A percentile compares a stretch with the other conserved stretches of the same genome.
phyloP scores from a whole-genome alignment of 2,888 invertebrate genomes.

The Theretra japonica region DNA sequence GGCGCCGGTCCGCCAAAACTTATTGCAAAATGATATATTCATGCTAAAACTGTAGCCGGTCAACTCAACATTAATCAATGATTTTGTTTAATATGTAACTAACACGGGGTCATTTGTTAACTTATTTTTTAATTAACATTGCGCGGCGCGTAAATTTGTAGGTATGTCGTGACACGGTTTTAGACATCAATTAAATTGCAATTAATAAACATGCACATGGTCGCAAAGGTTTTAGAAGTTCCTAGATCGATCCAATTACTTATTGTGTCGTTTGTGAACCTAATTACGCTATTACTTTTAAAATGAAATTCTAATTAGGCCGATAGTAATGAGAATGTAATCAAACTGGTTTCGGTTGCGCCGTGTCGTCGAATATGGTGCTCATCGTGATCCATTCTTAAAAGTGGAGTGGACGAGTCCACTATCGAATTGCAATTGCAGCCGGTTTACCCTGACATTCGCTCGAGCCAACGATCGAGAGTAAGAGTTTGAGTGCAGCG shows the following conservation, averaged over 20 bases:
- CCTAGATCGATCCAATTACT: slow-evolving; percentile 10
- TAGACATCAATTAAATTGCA: slow-evolving; percentile 15
- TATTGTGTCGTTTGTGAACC: background rate
- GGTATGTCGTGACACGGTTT: slow-evolving; percentile 19
- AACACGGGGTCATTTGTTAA: slow-evolving; percentile 20
- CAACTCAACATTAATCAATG: slow-evolving; percentile 15
- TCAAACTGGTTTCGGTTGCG: background rate
- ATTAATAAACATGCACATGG: slow-evolving; percentile 12
- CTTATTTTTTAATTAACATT: slow-evolving; percentile 14
- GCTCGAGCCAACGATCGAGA: slow-evolving; percentile 54
- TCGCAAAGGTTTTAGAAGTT: slow-evolving; percentile 1
- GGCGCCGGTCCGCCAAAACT: slow-evolving; percentile 21
- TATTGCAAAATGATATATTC: slow-evolving; percentile 15
- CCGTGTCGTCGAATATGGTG: background rate
- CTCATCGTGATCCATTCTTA: slow-evolving; percentile 14
- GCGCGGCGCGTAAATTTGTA: background rate
- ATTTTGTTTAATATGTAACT: slow-evolving; percentile 19
- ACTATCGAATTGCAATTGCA: slow-evolving; percentile 33
- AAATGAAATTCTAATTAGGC: slow-evolving; percentile 3
- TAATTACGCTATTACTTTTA: background rate
- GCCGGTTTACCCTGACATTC: slow-evolving; percentile 73
- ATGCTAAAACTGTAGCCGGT: background rate
- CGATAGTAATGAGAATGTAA: background rate
- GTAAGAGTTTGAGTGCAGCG: slow-evolving; percentile 44
- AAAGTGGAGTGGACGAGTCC: slow-evolving; percentile 22